Evolutionary conservation across 2,113 vertebrate genomes (phyloP), one percentile per base, ranked within the genome.

Genomic region (Falco punctatus): DNA sequence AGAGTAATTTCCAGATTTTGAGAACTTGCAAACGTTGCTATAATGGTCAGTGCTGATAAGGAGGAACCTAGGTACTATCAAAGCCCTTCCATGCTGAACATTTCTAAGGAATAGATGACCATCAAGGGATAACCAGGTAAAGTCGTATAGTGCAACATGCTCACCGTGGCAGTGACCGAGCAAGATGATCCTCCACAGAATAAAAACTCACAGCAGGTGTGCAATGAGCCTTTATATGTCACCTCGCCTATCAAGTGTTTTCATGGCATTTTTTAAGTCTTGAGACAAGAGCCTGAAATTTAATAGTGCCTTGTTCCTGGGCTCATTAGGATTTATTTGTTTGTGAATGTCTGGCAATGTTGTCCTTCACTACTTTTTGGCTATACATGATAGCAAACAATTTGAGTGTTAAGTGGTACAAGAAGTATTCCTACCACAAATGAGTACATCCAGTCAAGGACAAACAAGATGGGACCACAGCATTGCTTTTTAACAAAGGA

Each of bases 291-390:
- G 70, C 32, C 82, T 90, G 89, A 55, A 65, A 86, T 96, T 79
- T 86, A 82, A 92, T 59, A 66, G 80, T 33, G 22, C 62, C 44
- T 89, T 72, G 51, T 80, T 96, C 93, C 94, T 81, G 94, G 95
- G 90, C 91, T 97, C 95, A 35, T 96, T 92, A 96, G 93, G 95
- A 84, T 95, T 97, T 94, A 94, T 96, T 72, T 95, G 93, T 96
- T 94, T 84, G 88, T 55, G 88, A 66, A 67, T 17, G 48, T 42
- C 84, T 81, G 74, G 70, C 51, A 23, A 35, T 32, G 40, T 35
- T 91, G 72, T 62, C 40, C 42, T 93, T 91, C 88, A 38, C 64
- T 28, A 12, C 28, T 86, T 62, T 80, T 24, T 5, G 72, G 65
- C 58, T 42, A 42, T 23, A 15, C 48, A 73, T 96, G 27, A 58